Conservation (phyloP, 2,797 vertebrate genomes). For the Phaenicophaeus curvirostris region DNA sequence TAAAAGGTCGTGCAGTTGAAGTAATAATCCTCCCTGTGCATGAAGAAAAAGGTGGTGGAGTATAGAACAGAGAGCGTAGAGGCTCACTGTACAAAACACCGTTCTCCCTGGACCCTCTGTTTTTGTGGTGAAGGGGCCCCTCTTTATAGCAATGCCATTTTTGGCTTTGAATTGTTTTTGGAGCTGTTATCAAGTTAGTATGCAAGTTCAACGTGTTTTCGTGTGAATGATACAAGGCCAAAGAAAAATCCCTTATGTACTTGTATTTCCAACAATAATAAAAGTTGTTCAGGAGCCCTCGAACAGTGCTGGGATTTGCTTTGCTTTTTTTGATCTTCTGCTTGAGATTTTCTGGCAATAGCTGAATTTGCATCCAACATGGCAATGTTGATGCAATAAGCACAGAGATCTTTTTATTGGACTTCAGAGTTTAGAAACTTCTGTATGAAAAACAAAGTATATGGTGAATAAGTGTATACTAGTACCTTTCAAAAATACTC, state of each 20-base stretch:
- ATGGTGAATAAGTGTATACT: not conserved
- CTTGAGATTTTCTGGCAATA: not conserved
- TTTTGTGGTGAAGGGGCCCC: not conserved
- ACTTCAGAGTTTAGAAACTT: not conserved
- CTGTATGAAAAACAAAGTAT: not conserved
- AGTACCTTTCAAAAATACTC: not conserved
- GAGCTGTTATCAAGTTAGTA: accelerated
- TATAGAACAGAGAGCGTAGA: not conserved
- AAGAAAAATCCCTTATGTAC: not conserved
- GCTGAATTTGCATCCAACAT: not conserved
- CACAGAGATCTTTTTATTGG: not conserved
- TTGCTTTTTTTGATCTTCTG: not conserved
- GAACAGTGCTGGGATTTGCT: not conserved
- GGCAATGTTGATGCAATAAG: not conserved
- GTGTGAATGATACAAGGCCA: not conserved
- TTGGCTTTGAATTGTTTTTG: not conserved
- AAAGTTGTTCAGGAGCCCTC: not conserved
- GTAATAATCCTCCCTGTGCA: not conserved
- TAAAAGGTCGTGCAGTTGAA: not conserved
- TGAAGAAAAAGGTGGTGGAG: not conserved
- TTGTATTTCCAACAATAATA: not conserved
- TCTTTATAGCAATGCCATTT: not conserved
- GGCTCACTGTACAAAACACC: not conserved
- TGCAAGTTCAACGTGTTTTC: not conserved
- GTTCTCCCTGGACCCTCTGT: not conserved